Base-by-base conservation (phyloP, 1,140 invertebrate species). In the Leptinotarsa lineolata region DNA sequence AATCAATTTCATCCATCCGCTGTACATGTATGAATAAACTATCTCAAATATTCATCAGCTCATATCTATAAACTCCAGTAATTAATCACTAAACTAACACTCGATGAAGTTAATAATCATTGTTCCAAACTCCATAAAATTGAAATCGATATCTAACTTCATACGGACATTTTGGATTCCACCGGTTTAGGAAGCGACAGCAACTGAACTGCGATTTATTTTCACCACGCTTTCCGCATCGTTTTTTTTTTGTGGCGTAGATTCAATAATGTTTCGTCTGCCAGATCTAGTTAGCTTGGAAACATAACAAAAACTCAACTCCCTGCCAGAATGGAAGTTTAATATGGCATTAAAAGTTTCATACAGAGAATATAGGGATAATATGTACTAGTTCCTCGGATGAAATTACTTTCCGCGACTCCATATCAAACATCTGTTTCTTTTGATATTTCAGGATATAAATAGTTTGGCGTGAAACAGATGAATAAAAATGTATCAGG, bases 81-180 rank as follows among this genome's bases (percentile, higher is more conserved):
- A 63, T 63, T 20, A 63, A 63, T 63, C 61, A 30, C 20, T 30
- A 12, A 16, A 63, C 20, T 63, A 8, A 22, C 61, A 22, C 61
- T 63, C 61, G 61, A 63, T 63, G 20, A 63, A 63, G 61, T 30
- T 63, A 4, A 30, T 63, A 21, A 63, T 63, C 11, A 63, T 63
- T 63, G 21, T 63, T 24, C 24, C n/a, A n/a, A 63, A 63, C 61
- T 63, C 61, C 61, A 63, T 63, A 63, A 63, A 63, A 63, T 30
- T 21, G 61, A 63, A 63, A 63, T 63, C 21, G 61, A 63, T n/a
- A 21, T 13, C 20, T 15, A 63, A 63, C 61, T 63, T 63, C 3
- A 30, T 20, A 30, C 20, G 21, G 20, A 30, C 21, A 63, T 13
- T 20, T 20, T 20, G 20, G 21, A 60, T 11, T 60, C 6, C 13